Evolutionary conservation across 2,113 vertebrate genomes (phyloP).

Genomic region (Pelmatolapia mariae): DNA sequence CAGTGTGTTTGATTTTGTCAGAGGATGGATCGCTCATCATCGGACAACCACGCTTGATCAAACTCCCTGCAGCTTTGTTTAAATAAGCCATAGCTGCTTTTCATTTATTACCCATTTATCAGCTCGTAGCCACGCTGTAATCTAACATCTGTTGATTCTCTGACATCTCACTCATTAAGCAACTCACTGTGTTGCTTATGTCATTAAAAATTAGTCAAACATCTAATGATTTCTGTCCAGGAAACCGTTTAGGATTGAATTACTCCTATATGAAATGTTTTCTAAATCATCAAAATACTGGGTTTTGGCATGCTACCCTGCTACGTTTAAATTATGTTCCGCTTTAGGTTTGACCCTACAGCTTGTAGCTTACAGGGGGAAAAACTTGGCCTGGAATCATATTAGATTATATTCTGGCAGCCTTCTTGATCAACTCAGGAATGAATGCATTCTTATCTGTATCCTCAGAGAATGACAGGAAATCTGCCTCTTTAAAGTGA

Average conservation of each 20-base stretch:
- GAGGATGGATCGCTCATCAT: constrained; percentile 5
- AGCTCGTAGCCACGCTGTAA: background rate
- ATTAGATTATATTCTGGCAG: constrained; percentile 19
- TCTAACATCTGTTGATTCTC: background rate
- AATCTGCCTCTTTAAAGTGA: background rate
- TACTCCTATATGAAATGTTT: background rate
- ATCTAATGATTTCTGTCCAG: background rate
- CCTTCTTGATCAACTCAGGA: background rate
- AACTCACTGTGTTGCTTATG: background rate
- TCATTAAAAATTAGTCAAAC: background rate
- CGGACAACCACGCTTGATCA: background rate
- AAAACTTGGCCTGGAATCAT: background rate
- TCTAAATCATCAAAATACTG: background rate
- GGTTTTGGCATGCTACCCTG: background rate
- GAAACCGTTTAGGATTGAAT: background rate
- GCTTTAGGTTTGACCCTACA: background rate
- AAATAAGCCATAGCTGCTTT: background rate
- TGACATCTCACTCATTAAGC: background rate
- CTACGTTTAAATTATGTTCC: background rate
- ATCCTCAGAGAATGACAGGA: background rate
- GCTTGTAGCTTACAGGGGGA: background rate
- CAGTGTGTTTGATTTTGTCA: background rate
- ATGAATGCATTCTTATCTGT: background rate
- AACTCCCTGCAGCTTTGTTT: background rate
- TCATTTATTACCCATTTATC: background rate